Conservation (phyloP, 2,797 vertebrate species). For the Silurus aristotelis region DNA sequence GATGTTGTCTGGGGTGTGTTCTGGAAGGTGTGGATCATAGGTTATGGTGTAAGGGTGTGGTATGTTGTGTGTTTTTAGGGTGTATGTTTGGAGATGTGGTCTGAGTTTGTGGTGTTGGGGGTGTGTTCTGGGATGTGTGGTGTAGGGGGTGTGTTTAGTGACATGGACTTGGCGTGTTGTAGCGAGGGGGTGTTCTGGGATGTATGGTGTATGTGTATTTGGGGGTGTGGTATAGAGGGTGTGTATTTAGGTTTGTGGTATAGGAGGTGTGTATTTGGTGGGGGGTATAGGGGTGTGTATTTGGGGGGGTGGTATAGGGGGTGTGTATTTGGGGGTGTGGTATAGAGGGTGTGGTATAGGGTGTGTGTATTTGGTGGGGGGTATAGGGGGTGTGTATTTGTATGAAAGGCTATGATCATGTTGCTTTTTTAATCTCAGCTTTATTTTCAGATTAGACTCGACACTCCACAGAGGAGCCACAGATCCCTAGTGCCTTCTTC, state of each 20-base stretch:
- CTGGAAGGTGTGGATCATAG: neutral
- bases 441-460: neutral
- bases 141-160: neutral
- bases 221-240: neutral
- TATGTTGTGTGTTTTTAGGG: too few species aligned
- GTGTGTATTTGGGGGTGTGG: neutral
- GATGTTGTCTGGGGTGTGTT: too few species aligned
- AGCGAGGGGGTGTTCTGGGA: neutral
- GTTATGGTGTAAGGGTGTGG: neutral
- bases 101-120: neutral
- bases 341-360: neutral
- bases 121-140: neutral
- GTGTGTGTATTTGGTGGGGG: neutral
- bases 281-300: neutral
- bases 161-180: neutral
- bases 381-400: neutral
- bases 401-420: neutral
- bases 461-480: too few species aligned
- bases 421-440: neutral
- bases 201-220: neutral
- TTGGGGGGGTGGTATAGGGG: neutral
- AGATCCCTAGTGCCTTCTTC: too few species aligned
- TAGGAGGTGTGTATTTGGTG: neutral
- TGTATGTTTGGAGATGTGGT: neutral
- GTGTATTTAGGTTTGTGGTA: neutral